Base-by-base conservation (phyloP, 1,140 invertebrate genomes). In the Heliconius eleuchia region DNA sequence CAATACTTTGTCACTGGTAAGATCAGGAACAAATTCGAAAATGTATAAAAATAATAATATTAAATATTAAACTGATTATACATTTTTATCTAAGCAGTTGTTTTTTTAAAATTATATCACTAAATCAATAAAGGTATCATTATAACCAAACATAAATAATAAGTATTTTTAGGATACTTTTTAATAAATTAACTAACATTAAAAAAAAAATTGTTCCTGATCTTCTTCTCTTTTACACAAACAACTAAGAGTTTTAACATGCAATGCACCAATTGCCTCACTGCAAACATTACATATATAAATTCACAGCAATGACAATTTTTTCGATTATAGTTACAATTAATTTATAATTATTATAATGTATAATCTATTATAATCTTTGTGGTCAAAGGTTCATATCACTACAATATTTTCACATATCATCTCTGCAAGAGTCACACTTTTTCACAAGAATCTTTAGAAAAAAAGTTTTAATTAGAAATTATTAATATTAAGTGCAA, bases 1-100 rank as follows among this genome's bases (percentile, higher is more conserved):
- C 74, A 82, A 82, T 80, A 82, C 78, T 82, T 79, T 73, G 78
- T 82, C 81, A 82, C 81, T 82, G 78, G 81, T 78, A 71, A 74
- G 70, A 80, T 79, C 78, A 79, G 73, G 73, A 74, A 71, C 60
- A 66, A 13, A 60, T 66, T 9, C 30, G 2, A 2, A 66, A 66
- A 66, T 4, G 30, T 4, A 66, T 30, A 18, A 16, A 66, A 30
- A 30, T 1, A 66, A 66, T 13, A 66, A 18, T 30, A 66, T 66
- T 66, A 66, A 30, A 66, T 66, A 27, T 23, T 23, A 13, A 27
- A 30, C 27, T 66, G 23, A 27, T 66, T 66, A 66, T 30, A 66
- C 60, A 66, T 13, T 66, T 27, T 66, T 16, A 66, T 66, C 57
- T 60, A 60, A 27, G 23, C 57, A 27, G 19, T 60, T 60, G n/a